These are phyloP conservation scores for Sphaeridia pumilis DNA, from an alignment of 2,888 invertebrate genomes.

Conservation along the genomic window DNA sequence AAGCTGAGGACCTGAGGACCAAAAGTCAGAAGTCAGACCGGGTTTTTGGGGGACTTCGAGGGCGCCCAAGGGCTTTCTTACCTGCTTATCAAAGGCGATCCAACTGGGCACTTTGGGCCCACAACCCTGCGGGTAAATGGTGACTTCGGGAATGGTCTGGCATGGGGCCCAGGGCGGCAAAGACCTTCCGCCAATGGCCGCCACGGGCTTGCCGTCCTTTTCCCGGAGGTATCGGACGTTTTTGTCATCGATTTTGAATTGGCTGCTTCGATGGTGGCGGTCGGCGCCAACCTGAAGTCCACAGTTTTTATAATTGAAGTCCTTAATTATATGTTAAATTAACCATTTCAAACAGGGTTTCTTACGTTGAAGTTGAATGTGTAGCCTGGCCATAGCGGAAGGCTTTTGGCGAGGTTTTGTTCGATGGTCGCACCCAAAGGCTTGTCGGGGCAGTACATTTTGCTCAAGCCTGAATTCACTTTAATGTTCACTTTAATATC, in stretches of 20 bases:
- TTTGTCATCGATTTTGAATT: slow-evolving; percentile 47
- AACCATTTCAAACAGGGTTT: slow-evolving; percentile 19
- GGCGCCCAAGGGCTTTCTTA: slow-evolving; percentile 38
- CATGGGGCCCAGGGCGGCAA: slow-evolving; percentile 43
- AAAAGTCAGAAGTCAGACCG: background rate
- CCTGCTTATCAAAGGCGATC: slow-evolving; percentile 79
- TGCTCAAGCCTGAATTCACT: no score
- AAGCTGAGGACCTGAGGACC: slow-evolving; percentile 55
- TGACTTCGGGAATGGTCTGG: slow-evolving; percentile 49
- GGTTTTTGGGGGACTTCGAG: no score
- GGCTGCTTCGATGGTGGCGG: slow-evolving; percentile 51
- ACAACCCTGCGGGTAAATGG: slow-evolving; percentile 61
- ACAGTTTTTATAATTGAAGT: no score
- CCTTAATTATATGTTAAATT: background rate
- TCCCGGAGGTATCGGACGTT: slow-evolving; percentile 53
- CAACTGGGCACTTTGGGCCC: slow-evolving; percentile 66
- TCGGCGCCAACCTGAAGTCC: slow-evolving; percentile 50
- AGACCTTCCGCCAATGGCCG: slow-evolving; percentile 48
- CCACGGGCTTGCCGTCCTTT: slow-evolving; percentile 40
- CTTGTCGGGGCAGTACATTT: slow-evolving; percentile 23
- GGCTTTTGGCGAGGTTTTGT: slow-evolving; percentile 32
- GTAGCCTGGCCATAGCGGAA: slow-evolving; percentile 64
- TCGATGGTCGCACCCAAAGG: slow-evolving; percentile 24
- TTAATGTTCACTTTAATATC: no score
- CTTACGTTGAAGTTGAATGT: slow-evolving; percentile 55